Evolutionary conservation across 2,888 invertebrate genomes (phyloP).

Genomic region (Ametastegia equiseti): DNA sequence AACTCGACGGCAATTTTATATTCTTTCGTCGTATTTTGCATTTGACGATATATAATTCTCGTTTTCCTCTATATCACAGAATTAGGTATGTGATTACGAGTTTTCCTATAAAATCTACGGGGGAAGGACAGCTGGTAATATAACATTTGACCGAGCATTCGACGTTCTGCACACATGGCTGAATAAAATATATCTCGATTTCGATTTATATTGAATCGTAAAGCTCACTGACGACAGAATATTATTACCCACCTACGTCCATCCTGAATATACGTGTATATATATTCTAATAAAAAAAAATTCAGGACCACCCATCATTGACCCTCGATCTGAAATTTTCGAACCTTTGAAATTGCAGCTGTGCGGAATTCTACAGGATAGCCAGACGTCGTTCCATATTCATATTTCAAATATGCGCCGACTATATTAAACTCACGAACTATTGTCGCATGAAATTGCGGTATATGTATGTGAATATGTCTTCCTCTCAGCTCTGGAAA

Average conservation of each 20-base stretch:
- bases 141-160: not conserved
- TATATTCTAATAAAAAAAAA: conserved; percentile 12
- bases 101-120: not conserved
- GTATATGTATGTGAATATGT: not conserved
- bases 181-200: not conserved
- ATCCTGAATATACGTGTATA: too few relatives aligned
- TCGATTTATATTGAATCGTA: conserved; percentile 19
- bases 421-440: not conserved
- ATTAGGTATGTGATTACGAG: not conserved
- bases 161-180: too few relatives aligned
- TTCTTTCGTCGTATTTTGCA: too few relatives aligned
- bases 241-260: too few relatives aligned
- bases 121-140: not conserved
- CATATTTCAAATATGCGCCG: not conserved
- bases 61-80: not conserved
- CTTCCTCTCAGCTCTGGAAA: not conserved
- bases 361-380: not conserved
- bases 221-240: not conserved
- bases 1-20: not conserved
- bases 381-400: conserved; percentile 33
- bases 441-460: not conserved
- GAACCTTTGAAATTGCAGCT: conserved; percentile 8
- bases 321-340: conserved; percentile 6
- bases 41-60: too few relatives aligned
- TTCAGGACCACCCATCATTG: not conserved